Evolutionary conservation across 1,140 invertebrate species (phyloP), one percentile per base, ranked within the genome.

Genomic region (Sarcophaga peregrina): DNA sequence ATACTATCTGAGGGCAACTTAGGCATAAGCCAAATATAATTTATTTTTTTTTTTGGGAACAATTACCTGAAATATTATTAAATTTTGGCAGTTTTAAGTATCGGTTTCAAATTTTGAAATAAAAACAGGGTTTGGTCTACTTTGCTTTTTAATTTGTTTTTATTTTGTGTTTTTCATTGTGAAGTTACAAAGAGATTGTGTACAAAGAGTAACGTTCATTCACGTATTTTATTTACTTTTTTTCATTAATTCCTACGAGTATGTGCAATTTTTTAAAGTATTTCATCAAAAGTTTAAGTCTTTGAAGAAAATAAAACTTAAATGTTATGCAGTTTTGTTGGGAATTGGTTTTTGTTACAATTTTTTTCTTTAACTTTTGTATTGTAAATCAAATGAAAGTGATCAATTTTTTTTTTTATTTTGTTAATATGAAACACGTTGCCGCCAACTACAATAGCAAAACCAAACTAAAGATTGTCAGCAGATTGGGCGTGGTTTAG

Each of bases 241-340:
- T 52, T 13, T 52, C 13, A 17, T 68, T 68, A 68, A 68, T 68
- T 68, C 62, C 11, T 8, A 50, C 48, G n/a, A n/a, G 15, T 58
- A 58, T 8, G 1, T n/a, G 1, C n/a, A 68, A 10, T 13, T 1
- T 52, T 52, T 52, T 10, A 15, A 20, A 8, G 62, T 68, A 20
- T 68, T 68, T 68, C 62, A 8, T 9, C n/a, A 25, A 25, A 68
- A 68, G 8, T 1, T 52, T 9, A 10, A 52, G 50, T 37, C 20
- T 68, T 9, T 68, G 7, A 20, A 20, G 17, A 13, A 58, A 58
- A 13, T 2, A 37, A 37, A 7, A 15, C 15, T 25, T 68, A 20
- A 68, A 25, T 68, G 10, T 68, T 68, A 68, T 25, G 62, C 62
- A 68, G 62, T 68, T 68, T 68, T 68, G n/a, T 17, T 10, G n/a